A percentile compares a stretch with the other conserved stretches of the same genome.
phyloP scores from a whole-genome alignment of 2,113 vertebrate genomes.

The Nothobranchius kuhntae region DNA sequence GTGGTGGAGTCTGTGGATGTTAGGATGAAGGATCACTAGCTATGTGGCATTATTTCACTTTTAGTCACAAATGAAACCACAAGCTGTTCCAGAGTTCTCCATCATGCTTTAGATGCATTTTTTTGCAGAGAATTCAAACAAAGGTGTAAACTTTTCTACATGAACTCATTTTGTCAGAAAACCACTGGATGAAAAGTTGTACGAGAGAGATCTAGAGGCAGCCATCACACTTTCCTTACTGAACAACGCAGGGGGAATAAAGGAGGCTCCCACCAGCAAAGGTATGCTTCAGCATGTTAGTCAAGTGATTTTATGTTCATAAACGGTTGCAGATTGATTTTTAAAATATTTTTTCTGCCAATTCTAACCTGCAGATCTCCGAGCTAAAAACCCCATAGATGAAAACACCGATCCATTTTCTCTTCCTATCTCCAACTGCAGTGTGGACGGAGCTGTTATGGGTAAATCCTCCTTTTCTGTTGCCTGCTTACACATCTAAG shows the following conservation, averaged over 20 bases:
- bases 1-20: too few species aligned
- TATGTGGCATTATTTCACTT: too few species aligned
- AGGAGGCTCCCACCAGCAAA: conserved; percentile 16
- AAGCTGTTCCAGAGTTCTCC: too few species aligned
- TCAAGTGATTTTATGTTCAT: neutral
- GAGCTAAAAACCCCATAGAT: conserved; percentile 40
- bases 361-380: conserved; percentile 30
- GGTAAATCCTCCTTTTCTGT: conserved; percentile 64
- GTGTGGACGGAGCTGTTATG: conserved; percentile 75
- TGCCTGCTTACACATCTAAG: too few species aligned
- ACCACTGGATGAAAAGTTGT: conserved; percentile 83
- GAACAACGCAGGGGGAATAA: conserved; percentile 20
- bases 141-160: neutral
- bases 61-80: too few species aligned
- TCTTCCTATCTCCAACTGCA: conserved; percentile 82
- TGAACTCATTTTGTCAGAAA: conserved; percentile 70
- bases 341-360: neutral
- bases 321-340: neutral
- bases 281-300: conserved; percentile 36
- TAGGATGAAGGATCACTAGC: too few species aligned
- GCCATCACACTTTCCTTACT: conserved; percentile 85
- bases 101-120: too few species aligned
- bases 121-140: too few species aligned
- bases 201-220: conserved; percentile 85
- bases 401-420: conserved; percentile 50